Base-by-base conservation (phyloP, 2,113 vertebrate genomes). In the Syngnathus typhle region DNA sequence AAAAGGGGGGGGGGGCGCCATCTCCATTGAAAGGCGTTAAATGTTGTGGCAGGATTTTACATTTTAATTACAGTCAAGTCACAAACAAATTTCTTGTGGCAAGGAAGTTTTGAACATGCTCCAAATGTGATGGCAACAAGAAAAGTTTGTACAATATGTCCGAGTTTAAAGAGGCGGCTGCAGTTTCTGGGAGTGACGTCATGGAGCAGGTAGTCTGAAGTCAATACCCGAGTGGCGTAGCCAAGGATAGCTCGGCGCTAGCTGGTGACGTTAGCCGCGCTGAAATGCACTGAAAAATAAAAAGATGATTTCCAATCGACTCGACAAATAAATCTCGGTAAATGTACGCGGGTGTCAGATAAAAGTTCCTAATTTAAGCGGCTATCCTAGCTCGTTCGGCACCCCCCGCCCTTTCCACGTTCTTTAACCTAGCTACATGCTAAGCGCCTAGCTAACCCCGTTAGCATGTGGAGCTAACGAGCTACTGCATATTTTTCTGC, bases 381-480 rank as follows among this genome's bases (percentile, higher is more conserved):
- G 15, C 55, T 58, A 58, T 21, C 27, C 55, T 13, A 15, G 12
- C 55, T 15, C 27, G 32, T 13, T 52, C 9, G 19, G 21, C 49
- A n/a, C 13, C 6, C 6, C 44, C 44, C 52, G 10, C 21, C 10
- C 10, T 7, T 58, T 27, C 55, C 55, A 36, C 55, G 55, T 58
- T 58, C 13, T 27, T 32, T 58, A 36, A 32, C 27, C 27, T 58
- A 58, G 55, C 55, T 58, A 36, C 55, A 36, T 82, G 77, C 73
- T 70, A 13, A n/a, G 64, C 44, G 75, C 60, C 74, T 27, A 73
- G 78, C 68, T 65, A 74, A 67, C 68, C 60, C 75, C 79, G 80
- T 77, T 86, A 84, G 84, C 88, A 71, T 46, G 67, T 3, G 47
- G n/a, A 65, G 84, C 82, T 82, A 81, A 55, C 72, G n/a, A 58